phyloP scores from a whole-genome alignment of 2,888 invertebrate genomes.

The Dyspetes luteomarginatus region DNA sequence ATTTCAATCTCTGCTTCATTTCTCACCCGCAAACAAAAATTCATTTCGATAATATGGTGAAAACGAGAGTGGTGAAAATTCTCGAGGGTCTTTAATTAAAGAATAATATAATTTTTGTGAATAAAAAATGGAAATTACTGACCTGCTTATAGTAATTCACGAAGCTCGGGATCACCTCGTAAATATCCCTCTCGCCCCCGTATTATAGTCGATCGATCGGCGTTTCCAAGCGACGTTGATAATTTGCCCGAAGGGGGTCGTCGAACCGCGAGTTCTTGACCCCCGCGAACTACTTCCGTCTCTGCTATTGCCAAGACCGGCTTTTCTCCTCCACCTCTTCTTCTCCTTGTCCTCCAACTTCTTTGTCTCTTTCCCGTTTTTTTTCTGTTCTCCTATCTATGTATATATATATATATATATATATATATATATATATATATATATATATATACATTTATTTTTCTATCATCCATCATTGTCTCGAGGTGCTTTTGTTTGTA shows the following conservation, averaged over 20 bases:
- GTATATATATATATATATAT: conserved; percentile 32
- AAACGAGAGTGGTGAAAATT: neutral
- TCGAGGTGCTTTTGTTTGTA: neutral
- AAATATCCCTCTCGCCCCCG: conserved; percentile 1
- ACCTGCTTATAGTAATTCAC: conserved; percentile 59
- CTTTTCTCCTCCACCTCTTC: conserved; percentile 32
- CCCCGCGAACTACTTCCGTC: conserved; percentile 86
- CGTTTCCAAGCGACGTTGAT: conserved; percentile 69
- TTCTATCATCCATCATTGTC: neutral
- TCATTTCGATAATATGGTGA: too few species aligned
- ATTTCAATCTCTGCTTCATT: neutral
- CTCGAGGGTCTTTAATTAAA: neutral
- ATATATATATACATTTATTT: neutral
- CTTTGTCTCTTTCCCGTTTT: neutral
- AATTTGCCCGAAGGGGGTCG: conserved; percentile 84
- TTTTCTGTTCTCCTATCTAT: neutral
- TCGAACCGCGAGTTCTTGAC: conserved; percentile 84
- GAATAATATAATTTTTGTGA: conserved; percentile 13
- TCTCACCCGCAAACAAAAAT: neutral
- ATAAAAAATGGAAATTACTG: conserved; percentile 60
- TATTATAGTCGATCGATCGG: conserved; percentile 64
- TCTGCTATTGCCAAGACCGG: conserved; percentile 71
- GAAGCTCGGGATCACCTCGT: too few species aligned
- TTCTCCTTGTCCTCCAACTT: neutral
- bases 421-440: neutral